phyloP scores from a whole-genome alignment of 1,140 invertebrate genomes.

The Ladona fulva region DNA sequence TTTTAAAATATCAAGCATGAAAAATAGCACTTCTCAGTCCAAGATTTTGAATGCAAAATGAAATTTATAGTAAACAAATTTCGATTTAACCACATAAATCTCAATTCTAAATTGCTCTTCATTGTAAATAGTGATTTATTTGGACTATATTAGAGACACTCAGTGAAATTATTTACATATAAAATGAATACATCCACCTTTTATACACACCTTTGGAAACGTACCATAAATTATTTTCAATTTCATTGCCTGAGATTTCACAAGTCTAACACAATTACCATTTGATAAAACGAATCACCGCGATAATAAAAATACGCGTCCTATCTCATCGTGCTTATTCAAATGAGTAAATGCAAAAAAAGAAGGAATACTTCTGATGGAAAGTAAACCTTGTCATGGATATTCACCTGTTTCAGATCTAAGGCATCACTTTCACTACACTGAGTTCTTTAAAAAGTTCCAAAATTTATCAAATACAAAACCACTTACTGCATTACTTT shows the following conservation, averaged over 20 bases:
- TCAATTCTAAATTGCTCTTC: neutral
- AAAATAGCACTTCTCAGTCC: too few species aligned
- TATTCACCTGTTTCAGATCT: neutral
- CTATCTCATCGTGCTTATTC: neutral
- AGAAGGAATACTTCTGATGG: neutral
- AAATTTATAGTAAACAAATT: too few species aligned
- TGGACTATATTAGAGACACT: neutral
- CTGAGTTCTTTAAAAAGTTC: neutral
- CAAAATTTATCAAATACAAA: constrained; percentile 9
- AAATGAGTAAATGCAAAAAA: neutral
- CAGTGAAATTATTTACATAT: constrained; percentile 5
- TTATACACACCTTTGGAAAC: neutral
- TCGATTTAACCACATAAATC: too few species aligned
- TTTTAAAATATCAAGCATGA: too few species aligned
- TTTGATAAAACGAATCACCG: neutral
- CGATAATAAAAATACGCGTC: neutral
- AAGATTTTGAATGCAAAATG: too few species aligned
- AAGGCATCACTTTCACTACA: neutral
- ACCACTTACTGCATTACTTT: neutral
- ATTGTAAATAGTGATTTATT: constrained; percentile 11
- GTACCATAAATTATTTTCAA: neutral
- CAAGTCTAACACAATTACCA: neutral
- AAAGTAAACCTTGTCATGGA: neutral
- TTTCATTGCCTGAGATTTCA: neutral
- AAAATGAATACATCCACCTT: neutral